Evolutionary conservation across 2,797 vertebrate species (phyloP), one percentile per base, ranked within the genome.

Genomic region (Australoheros facetus): DNA sequence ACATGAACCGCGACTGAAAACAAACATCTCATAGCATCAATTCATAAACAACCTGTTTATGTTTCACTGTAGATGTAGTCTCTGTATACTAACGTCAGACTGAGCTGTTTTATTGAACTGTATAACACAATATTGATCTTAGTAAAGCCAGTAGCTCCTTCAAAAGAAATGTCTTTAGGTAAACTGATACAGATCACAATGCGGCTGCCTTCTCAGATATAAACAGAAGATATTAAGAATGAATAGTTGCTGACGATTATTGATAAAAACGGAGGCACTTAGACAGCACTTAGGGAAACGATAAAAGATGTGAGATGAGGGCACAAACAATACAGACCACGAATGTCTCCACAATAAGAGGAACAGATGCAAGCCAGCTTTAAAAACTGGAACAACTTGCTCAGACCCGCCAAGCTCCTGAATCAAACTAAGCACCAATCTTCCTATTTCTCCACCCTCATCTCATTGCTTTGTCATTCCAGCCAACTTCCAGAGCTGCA

Each of bases 11-110:
- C 59, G 32, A 82, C 78, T 78, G 78, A 62, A 76, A 73, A 58
- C 3, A 21, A 53, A 77, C 57, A 16, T 42, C 58, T 74, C 19
- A 60, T 75, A 53, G 76, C 19, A 51, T 78, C 62, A 74, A 69
- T 75, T 84, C 78, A 88, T 90, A 91, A 87, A 93, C 81, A 87
- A 85, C 75, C 51, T 70, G 62, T 76, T 88, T 81, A 82, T 80
- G 75, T 76, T 75, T 48, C 75, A 83, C 80, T 73, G 72, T 55
- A 51, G 80, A 59, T 60, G 2, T 60, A 64, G 59, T 69, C 17
- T 42, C 45, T 69, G 64, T 21, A 77, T 77, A 91, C 85, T 73
- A 80, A 88, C 80, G 56, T 59, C 85, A 81, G 42, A 54, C 58
- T 32, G 78, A 77, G 45, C 16, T 1, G 4, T 79, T 90, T 82